Evolutionary conservation across 1,140 invertebrate species (phyloP), one percentile per base, ranked within the genome.

Genomic region (Drosophila mayri): DNA sequence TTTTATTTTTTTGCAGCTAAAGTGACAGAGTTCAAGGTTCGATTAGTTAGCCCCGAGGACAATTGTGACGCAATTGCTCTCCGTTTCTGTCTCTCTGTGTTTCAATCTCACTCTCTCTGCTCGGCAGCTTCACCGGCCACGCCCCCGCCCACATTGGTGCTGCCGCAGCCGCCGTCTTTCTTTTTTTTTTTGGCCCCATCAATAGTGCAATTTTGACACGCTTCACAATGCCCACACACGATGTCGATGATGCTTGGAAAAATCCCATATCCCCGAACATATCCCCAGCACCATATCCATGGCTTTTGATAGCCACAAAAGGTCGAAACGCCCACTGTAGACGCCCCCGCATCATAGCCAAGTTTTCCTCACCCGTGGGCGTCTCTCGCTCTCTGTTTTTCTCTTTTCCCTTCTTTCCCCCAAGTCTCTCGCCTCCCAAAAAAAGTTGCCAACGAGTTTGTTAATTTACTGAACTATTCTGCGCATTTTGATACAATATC

Each of bases 1-100:
- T 32, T 37, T 25, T 52, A n/a, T 1, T 49, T 49, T 49, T 5
- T 49, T 9, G 38, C 38, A 35, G 30, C 28, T 64, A 28, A 65
- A 52, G 32, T 41, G 47, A 30, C 41, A 60, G 75, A 79, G 76
- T 79, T 79, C 76, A 79, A 79, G 76, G 75, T 72, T 78, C 41
- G 59, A 71, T 77, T 77, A 73, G 70, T 61, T 68, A 55, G 16
- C 20, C 63, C 43, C 35, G 76, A 79, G 76, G 76, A 78, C 76
- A 63, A 70, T 78, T 63, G 66, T 79, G 76, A 79, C 76, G 76
- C 76, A 79, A 79, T 78, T 78, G 63, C 38, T 75, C 38, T 54
- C 32, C 38, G 32, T 54, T 54, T 54, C 50, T 1, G 20, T 38
- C 52, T 55, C 54, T 57, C 22, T 28, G 43, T 32, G 25, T 25